Percentiles rank a stretch among this genome's conserved stretches.
Evolutionary conservation across 1,140 invertebrate species (phyloP).

Genomic region (Drosophila nebulosa): DNA sequence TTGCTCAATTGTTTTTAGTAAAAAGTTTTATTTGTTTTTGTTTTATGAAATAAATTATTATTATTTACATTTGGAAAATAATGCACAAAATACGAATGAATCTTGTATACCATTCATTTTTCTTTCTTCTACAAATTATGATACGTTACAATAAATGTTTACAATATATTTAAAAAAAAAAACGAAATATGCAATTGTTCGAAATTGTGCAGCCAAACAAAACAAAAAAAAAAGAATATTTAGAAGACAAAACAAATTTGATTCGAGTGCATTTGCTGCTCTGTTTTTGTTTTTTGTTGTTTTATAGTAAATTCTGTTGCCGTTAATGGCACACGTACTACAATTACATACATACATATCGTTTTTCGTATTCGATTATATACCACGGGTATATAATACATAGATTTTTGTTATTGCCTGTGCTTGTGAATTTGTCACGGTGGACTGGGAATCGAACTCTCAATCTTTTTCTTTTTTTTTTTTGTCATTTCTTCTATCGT

Average conservation of each 20-base stretch:
- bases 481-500: background rate
- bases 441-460: background rate
- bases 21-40: constrained; percentile 62
- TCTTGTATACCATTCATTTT: constrained; percentile 58
- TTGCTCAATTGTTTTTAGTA: constrained; percentile 38
- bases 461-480: background rate
- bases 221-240: background rate
- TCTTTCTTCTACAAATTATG: constrained; percentile 48
- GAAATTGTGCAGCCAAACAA: background rate
- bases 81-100: constrained; percentile 74
- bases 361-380: background rate
- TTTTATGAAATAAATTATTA: constrained; percentile 79
- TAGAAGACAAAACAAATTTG: background rate
- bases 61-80: constrained; percentile 75
- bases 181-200: constrained; percentile 23
- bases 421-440: background rate
- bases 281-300: background rate
- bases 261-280: background rate
- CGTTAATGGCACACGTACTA: constrained; percentile 53
- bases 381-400: background rate
- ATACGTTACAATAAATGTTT: background rate
- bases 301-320: constrained; percentile 16
- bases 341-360: constrained; percentile 39
- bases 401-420: constrained; percentile 11
- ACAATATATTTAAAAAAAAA: constrained; percentile 28